Conservation (phyloP, 2,113 vertebrate species). For the Riparia riparia region DNA sequence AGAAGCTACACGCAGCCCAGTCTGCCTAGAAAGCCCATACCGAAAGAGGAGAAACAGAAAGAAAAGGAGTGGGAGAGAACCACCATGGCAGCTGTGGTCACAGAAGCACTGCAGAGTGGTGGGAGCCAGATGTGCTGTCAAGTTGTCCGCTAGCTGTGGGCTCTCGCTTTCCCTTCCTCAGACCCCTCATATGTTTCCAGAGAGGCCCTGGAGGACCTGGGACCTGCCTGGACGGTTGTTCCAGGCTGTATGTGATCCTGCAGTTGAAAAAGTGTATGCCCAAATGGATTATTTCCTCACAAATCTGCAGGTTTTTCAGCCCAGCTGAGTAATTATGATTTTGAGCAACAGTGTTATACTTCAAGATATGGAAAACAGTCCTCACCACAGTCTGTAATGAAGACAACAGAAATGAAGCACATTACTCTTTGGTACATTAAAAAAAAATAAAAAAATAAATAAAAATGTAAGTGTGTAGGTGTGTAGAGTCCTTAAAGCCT, state of each 20-base stretch:
- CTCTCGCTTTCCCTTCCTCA: background rate
- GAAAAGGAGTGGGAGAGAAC: background rate
- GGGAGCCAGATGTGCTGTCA: background rate
- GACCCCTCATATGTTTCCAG: fast-evolving
- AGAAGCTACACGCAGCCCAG: background rate
- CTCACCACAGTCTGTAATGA: background rate
- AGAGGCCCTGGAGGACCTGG: fast-evolving
- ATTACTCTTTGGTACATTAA: fast-evolving
- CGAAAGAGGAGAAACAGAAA: background rate
- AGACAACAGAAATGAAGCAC: background rate
- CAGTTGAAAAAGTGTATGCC: background rate
- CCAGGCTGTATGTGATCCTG: fast-evolving
- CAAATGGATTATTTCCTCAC: fast-evolving
- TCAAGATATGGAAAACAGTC: background rate
- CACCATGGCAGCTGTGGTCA: fast-evolving
- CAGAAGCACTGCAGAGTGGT: fast-evolving
- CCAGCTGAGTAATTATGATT: background rate
- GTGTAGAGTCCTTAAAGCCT: no score
- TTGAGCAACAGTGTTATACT: background rate
- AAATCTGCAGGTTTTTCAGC: background rate
- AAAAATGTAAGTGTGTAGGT: no score
- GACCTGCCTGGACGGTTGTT: fast-evolving
- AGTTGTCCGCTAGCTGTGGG: no score
- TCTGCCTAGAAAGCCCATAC: background rate
- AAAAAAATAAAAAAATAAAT: background rate